phyloP scores from a whole-genome alignment of 2,113 vertebrate species.

The Poeciliopsis prolifica region DNA sequence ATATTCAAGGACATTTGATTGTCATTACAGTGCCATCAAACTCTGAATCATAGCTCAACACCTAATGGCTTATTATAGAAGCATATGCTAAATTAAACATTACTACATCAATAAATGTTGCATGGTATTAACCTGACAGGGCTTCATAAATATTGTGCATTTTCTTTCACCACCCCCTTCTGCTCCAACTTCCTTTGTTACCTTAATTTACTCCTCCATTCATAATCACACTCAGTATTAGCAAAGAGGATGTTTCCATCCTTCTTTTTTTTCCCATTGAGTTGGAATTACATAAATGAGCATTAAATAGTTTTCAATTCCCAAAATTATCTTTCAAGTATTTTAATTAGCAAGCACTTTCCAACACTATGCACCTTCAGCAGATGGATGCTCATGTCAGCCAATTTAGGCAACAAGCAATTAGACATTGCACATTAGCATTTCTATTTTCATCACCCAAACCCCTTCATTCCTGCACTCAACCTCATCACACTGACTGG shows the following conservation, averaged over 20 bases:
- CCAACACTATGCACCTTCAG: slow-evolving; percentile 64
- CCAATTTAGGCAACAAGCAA: slow-evolving; percentile 73
- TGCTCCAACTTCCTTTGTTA: slow-evolving; percentile 30
- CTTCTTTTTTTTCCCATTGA: slow-evolving; percentile 27
- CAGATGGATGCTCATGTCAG: slow-evolving; percentile 77
- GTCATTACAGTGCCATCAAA: slow-evolving; percentile 65
- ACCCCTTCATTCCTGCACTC: slow-evolving; percentile 41
- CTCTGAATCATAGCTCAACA: slow-evolving; percentile 65
- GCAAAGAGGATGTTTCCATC: slow-evolving; percentile 31
- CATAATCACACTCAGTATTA: slow-evolving; percentile 48
- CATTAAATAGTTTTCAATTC: slow-evolving; percentile 76
- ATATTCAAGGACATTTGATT: slow-evolving; percentile 70
- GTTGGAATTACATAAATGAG: slow-evolving; percentile 68
- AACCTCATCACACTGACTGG: slow-evolving; percentile 50
- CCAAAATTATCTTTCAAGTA: slow-evolving; percentile 76
- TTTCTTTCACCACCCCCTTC: slow-evolving; percentile 27
- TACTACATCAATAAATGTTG: slow-evolving; percentile 78
- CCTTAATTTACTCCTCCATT: slow-evolving; percentile 18
- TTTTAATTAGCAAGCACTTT: slow-evolving; percentile 79
- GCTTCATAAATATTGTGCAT: slow-evolving; percentile 76
- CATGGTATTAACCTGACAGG: slow-evolving; percentile 79
- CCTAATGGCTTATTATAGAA: slow-evolving; percentile 76
- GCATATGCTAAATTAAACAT: slow-evolving; percentile 80
- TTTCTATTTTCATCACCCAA: slow-evolving; percentile 70
- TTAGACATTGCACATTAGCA: slow-evolving; percentile 73